Evolutionary conservation across 2,888 invertebrate species (phyloP), one percentile per base, ranked within the genome.

Genomic region (Rotaria socialis): DNA sequence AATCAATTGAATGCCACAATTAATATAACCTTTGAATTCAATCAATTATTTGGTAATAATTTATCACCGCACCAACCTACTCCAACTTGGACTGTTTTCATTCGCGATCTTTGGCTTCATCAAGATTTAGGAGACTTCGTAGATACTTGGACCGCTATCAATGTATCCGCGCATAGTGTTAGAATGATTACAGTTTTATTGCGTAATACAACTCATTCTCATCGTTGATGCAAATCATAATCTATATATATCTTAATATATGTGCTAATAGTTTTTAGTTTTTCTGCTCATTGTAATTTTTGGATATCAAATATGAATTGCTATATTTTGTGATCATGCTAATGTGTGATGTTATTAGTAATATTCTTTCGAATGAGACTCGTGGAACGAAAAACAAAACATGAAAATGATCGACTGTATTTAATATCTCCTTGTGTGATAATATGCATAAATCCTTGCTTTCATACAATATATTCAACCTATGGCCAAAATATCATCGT

Each of bases 21-120:
- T 14, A 67, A 67, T 35, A 67, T 67, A 35, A 67, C 67, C 3
- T 67, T 67, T 16, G 14, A 35, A 5, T 67, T 67, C 19, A 8
- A 67, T 0, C 24, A 67, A 11, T 35, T 67, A 35, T 67, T 67
- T 6, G 67, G 6, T 35, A 14, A 67, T 67, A 8, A 11, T 35
- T 67, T 67, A 67, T 35, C 16, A 3, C 67, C 67, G 11, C 67
- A 67, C 35, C 67, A 35, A 67, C 67, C 67, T 35, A 35, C 35
- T 5, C 67, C 67, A 35, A 67, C 8, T 5, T 67, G 67, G 67
- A 67, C 67, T 19, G 67, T 35, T 35, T 35, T 11, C 16, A 35
- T 67, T 35, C 67, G 67, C 14, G 67, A 67, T 67, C 67, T 67
- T 16, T 67, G 67, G 67, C 67, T 67, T 67, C 67, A 67, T 67